Evolutionary conservation across 2,113 vertebrate species (phyloP), one percentile per base, ranked within the genome.

Genomic region (Sceloporus tristichus): DNA sequence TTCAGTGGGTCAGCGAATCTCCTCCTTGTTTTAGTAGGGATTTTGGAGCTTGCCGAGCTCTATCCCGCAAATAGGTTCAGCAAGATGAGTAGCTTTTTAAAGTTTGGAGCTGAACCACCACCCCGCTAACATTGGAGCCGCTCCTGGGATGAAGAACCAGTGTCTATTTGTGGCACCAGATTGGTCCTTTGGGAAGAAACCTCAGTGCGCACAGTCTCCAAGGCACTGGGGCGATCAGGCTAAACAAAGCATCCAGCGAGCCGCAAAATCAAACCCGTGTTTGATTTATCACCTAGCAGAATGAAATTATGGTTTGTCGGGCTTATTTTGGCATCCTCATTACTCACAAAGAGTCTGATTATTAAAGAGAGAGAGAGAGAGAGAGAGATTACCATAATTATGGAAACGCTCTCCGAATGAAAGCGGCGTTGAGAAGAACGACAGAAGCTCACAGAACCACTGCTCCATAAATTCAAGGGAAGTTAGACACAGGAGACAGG

Each of bases 231-330:
- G 89, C 27, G 91, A 92, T 93, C 91, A 92, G 93, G 94, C 92
- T 91, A 93, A 75, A 93, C 92, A 93, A 96, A 96, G 94, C 89
- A 94, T 48, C 87, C 90, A 91, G 89, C 70, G 89, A 93, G 90
- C 93, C 84, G 89, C 89, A 88, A 94, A 94, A 93, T 92, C 93
- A 91, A 94, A 82, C 8, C 91, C 88, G 75, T 76, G 7, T 94
- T 94, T 95, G 93, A 95, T 94, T 95, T 95, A 94, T 92, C 92
- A 91, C 29, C 0, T 85, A 81, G 92, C 85, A 84, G 91, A 92
- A 90, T 70, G 85, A 93, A 94, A 90, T 92, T 90, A 93, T 0
- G 42, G 91, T 93, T 95, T 91, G 91, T 89, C 91, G 89, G 90
- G 82, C 90, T 93, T 85, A 3, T 93, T 94, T 90, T 96, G 94